Conservation (phyloP, 2,113 vertebrate species). For the Nothobranchius kuhntae region DNA sequence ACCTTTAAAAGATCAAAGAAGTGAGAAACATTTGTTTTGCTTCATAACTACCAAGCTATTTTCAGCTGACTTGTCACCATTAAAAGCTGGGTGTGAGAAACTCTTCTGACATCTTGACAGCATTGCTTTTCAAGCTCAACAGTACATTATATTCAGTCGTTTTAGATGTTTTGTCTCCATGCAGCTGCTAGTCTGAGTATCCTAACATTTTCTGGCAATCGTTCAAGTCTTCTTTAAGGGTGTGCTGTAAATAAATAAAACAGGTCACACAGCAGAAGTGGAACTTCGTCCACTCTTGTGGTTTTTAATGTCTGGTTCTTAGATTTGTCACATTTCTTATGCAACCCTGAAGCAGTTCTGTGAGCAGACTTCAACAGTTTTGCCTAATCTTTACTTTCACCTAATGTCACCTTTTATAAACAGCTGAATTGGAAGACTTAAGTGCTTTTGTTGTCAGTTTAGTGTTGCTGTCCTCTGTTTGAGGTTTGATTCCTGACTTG, state of each 20-base stretch:
- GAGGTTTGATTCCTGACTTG: neutral
- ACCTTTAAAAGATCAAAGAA: conserved; percentile 30
- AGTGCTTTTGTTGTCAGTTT: neutral
- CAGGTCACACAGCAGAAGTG: conserved; percentile 15
- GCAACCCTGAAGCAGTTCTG: neutral
- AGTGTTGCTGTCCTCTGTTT: neutral
- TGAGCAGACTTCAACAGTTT: neutral
- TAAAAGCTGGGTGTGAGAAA: neutral
- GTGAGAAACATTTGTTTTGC: conserved; percentile 25
- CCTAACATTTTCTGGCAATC: conserved; percentile 2
- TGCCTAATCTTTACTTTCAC: neutral
- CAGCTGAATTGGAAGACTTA: neutral
- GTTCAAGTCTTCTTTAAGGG: conserved; percentile 11
- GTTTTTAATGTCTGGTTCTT: conserved; percentile 2
- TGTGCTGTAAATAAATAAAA: neutral
- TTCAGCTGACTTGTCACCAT: conserved; percentile 25
- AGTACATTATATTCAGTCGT: conserved; percentile 6
- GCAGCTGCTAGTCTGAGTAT: neutral
- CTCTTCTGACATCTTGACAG: conserved; percentile 27
- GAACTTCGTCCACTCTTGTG: conserved; percentile 11
- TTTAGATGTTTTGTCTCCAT: conserved; percentile 2
- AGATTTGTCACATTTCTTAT: neutral
- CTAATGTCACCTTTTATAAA: neutral
- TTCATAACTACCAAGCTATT: conserved; percentile 28
- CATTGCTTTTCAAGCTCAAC: neutral